Base-by-base conservation (phyloP, 2,888 invertebrate genomes). In the Ectemnius cavifrons region DNA sequence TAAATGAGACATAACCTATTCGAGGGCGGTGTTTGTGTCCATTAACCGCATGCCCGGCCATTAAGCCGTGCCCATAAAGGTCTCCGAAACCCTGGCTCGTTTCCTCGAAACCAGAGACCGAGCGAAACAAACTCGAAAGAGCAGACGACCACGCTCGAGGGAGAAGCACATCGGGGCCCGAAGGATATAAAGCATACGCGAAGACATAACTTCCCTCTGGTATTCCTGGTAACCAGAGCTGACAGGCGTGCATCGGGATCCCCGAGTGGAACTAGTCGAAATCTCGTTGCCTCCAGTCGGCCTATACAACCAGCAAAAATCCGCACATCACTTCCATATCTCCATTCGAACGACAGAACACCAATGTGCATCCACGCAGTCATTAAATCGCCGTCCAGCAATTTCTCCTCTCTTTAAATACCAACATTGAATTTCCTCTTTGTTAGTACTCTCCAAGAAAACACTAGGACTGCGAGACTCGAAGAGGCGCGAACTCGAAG, bases 1-100 rank as follows among this genome's bases (percentile, higher is more conserved):
- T 78, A 78, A 81, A 81, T 80, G 76, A 78, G 80, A 80, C 80
- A 80, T 81, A 81, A 81, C 80, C 81, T 78, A 78, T 80, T 78
- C 73, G 76, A 76, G 73, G 78, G 75, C 75, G 80, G 74, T 75
- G 81, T 75, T 78, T 76, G 76, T 78, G 81, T 80, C 76, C 81
- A 78, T 80, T 81, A 81, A 78, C 78, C 80, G 76, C 73, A 78
- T 80, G 73, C 80, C 69, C 80, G 73, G 74, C 73, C 81, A 80
- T 78, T 78, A 80, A 76, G 72, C 73, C 80, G 67, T 78, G 73
- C 62, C 75, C 79, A 68, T 79, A 78, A 75, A 75, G 73, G 75
- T 75, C 78, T 71, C 73, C 78, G 75, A 73, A 78, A 71, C 70
- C 75, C 69, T 68, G 67, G 63, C 75, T 67, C 73, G 67, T 75